phyloP scores from a whole-genome alignment of 92 coral and sea anemone species.

The Paramuricea clavata region DNA sequence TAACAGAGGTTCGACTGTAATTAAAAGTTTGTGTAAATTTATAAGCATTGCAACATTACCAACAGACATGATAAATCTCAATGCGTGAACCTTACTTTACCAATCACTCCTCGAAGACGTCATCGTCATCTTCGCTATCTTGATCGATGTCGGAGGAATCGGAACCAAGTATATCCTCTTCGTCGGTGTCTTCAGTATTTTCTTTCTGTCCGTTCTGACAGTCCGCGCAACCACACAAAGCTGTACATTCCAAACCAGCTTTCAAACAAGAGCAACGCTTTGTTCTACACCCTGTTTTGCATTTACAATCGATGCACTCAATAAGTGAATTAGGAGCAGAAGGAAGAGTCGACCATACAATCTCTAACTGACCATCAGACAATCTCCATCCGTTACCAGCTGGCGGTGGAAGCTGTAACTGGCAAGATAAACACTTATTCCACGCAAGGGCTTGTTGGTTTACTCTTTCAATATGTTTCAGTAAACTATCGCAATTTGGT shows the following conservation, averaged over 20 bases:
- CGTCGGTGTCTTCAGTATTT: not conserved
- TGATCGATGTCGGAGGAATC: not conserved
- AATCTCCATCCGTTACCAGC: conserved; percentile 34
- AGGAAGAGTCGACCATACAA: conserved; percentile 30
- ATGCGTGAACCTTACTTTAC: not conserved
- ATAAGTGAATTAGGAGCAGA: conserved; percentile 34
- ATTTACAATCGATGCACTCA: conserved; percentile 44
- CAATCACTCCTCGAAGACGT: not conserved
- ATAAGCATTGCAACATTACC: too few relatives aligned
- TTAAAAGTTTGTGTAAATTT: too few relatives aligned
- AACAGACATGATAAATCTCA: not conserved
- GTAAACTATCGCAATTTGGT: conserved; percentile 32
- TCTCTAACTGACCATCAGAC: too few relatives aligned
- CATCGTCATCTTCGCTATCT: not conserved
- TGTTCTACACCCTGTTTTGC: conserved; percentile 48
- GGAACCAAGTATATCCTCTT: not conserved
- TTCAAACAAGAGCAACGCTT: conserved; percentile 41
- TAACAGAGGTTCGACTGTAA: too few relatives aligned
- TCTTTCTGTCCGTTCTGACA: not conserved
- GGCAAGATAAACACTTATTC: conserved; percentile 36
- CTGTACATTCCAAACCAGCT: conserved; percentile 46
- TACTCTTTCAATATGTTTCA: conserved; percentile 35
- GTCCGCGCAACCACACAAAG: conserved; percentile 21
- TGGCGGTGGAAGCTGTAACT: conserved; percentile 31
- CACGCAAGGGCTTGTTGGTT: conserved; percentile 38